These are phyloP conservation scores for Latrodectus geometricus DNA, from an alignment of 1,140 invertebrate species.

Conservation along the genomic window DNA sequence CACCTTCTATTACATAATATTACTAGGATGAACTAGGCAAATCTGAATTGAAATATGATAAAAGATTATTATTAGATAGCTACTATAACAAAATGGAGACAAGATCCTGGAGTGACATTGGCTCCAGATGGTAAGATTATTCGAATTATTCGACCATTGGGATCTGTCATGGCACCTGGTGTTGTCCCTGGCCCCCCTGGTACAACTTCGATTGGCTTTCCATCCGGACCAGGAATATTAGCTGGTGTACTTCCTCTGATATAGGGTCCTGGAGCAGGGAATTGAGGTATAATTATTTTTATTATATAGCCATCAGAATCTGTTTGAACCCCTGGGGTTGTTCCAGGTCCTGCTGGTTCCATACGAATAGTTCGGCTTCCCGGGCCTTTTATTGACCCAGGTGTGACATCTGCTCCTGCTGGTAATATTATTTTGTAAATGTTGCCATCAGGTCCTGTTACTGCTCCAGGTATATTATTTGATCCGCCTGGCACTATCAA, in stretches of 20 bases:
- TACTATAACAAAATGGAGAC: too few relatives aligned
- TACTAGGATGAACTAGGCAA: too few relatives aligned
- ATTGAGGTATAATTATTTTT: constrained; percentile 1
- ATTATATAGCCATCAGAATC: constrained; percentile 3
- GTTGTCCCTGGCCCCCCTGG: neutral
- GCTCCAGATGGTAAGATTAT: neutral
- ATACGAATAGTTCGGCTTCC: constrained; percentile 7
- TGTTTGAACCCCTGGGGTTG: neutral
- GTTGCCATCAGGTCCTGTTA: constrained; percentile 23
- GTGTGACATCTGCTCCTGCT: neutral
- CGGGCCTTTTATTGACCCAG: constrained; percentile 5
- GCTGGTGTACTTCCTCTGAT: neutral
- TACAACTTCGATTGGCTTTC: neutral
- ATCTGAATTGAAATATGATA: too few relatives aligned
- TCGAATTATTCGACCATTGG: neutral
- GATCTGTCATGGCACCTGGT: neutral
- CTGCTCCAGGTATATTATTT: constrained; percentile 1
- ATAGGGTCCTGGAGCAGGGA: neutral
- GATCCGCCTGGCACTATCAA: neutral
- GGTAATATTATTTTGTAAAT: neutral
- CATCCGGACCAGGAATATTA: constrained; percentile 4
- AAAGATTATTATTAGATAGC: too few relatives aligned
- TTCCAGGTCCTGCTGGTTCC: neutral
- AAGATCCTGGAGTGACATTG: neutral
- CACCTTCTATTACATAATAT: too few relatives aligned